Percentiles rank a stretch among this genome's conserved stretches.
Conservation (phyloP, 2,888 invertebrate species). For the Rhorus exstirpatorius region DNA sequence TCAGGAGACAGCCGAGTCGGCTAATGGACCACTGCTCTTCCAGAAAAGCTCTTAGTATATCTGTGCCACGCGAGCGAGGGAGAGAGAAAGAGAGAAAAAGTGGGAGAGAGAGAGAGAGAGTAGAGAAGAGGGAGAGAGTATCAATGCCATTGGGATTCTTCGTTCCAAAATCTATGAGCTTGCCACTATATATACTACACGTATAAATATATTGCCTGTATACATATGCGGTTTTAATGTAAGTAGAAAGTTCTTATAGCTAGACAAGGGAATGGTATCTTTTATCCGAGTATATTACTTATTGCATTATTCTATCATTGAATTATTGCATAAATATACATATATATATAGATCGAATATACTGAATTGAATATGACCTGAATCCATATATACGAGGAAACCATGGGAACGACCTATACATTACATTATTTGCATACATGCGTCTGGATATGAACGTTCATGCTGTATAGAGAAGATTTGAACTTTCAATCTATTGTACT, state of each 20-base stretch:
- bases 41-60: slow-evolving; percentile 84
- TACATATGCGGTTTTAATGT: slow-evolving; percentile 38
- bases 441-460: not conserved
- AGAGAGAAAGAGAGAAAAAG: slow-evolving; percentile 30
- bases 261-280: slow-evolving; percentile 16
- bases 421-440: not conserved
- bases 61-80: slow-evolving; percentile 78
- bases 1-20: slow-evolving; percentile 86
- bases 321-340: slow-evolving; percentile 40
- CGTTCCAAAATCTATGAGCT: slow-evolving; percentile 77
- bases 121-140: slow-evolving; percentile 67
- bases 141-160: slow-evolving; percentile 83
- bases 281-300: slow-evolving; percentile 43
- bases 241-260: slow-evolving; percentile 30
- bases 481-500: slow-evolving; percentile 53
- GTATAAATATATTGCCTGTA: slow-evolving; percentile 22
- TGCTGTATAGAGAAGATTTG: slow-evolving; percentile 15
- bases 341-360: slow-evolving; percentile 2
- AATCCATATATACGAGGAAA: slow-evolving; percentile 43
- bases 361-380: slow-evolving; percentile 51
- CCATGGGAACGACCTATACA: slow-evolving; percentile 26
- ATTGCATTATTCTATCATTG: slow-evolving; percentile 53
- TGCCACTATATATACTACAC: slow-evolving; percentile 9
- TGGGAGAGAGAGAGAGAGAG: slow-evolving; percentile 24
- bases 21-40: slow-evolving; percentile 85